Percentiles rank a stretch among this genome's conserved stretches.
Evolutionary conservation across 2,113 vertebrate species (phyloP).

Genomic region (Meleagris gallopavo): DNA sequence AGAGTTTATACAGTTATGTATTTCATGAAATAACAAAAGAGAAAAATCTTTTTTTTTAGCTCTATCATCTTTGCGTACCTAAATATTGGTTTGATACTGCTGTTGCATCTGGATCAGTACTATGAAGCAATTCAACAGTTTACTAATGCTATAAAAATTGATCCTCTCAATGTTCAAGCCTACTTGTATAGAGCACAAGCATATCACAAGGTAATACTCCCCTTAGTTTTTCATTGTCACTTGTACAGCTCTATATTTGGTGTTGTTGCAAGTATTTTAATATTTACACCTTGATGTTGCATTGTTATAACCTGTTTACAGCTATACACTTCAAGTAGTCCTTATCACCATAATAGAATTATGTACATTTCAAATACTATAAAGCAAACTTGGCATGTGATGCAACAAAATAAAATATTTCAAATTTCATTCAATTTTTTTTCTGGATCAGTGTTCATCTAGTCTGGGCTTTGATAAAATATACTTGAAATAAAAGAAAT

Average conservation of each 20-base stretch:
- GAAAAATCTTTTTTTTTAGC: conserved; percentile 58
- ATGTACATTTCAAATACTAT: not conserved
- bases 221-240: not conserved
- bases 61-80: conserved; percentile 72
- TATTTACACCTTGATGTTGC: not conserved
- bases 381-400: not conserved
- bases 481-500: not conserved
- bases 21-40: not conserved
- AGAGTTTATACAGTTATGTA: not conserved
- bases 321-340: not conserved
- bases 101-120: conserved; percentile 74
- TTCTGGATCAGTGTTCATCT: not conserved
- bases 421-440: not conserved
- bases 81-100: conserved; percentile 80
- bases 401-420: not conserved
- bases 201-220: conserved; percentile 76
- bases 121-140: conserved; percentile 77
- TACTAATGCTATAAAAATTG: conserved; percentile 76
- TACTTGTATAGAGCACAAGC: conserved; percentile 80
- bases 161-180: conserved; percentile 73
- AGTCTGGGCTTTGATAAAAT: not conserved
- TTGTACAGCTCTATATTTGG: not conserved
- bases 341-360: not conserved
- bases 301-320: not conserved
- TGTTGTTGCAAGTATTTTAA: not conserved